Base-by-base conservation (phyloP, 2,797 vertebrate species). In the Ctenochaetus hawaiiensis region DNA sequence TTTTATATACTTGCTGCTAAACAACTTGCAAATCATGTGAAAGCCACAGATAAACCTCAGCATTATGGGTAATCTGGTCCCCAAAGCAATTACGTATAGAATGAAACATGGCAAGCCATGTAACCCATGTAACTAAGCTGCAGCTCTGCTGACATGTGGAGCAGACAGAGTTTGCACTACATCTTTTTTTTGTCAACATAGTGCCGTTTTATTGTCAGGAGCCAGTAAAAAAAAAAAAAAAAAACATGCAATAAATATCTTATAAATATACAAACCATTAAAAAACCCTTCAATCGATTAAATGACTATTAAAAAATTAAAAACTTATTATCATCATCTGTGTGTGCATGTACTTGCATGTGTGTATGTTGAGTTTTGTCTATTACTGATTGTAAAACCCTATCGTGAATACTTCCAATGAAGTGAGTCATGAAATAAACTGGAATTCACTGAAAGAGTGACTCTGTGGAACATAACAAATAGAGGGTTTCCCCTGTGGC, bases 21-120 rank as follows among this genome's bases (percentile, higher is more conserved):
- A 78, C 9, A 47, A 67, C 34, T 60, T 57, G 56, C 45, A 75
- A 81, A 75, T 69, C 47, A 39, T 57, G 53, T 66, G 43, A 76
- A 84, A 80, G 53, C 52, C 63, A 22, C 30, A 52, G 64, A 83
- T 84, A 75, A 80, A 81, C 72, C 53, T 72, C 56, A 48, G 82
- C 44, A 74, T 83, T 81, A 79, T 54, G 83, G 60, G 58, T 89
- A 86, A 90, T 89, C 87, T 81, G 77, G 57, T 75, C 62, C 67
- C 67, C 60, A 61, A 56, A 60, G 82, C 51, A 87, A 85, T 83
- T 84, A 88, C 79, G 47, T 66, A 73, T 39, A 62, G 77, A 67
- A 89, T 86, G 22, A 84, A 84, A 77, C 34, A 68, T 0, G 23
- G 62, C 80, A 70, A 74, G 65, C 30, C 30, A 7, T 34, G 30